These are phyloP conservation scores for Sebastes hopkinsi DNA, from an alignment of 2,797 vertebrate genomes.

Conservation along the genomic window DNA sequence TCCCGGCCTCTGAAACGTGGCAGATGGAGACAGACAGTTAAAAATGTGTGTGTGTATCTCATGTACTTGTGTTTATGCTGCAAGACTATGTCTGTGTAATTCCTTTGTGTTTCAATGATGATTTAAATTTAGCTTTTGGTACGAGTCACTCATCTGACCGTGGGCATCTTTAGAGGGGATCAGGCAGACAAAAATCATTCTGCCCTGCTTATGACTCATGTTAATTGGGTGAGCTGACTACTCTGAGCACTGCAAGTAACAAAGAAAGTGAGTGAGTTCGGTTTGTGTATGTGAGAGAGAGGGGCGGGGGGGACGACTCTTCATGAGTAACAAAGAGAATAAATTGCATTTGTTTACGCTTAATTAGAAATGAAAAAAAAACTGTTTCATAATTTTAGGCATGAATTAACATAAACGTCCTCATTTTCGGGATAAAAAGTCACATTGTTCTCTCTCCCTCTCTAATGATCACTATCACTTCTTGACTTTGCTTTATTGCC, in stretches of 20 bases:
- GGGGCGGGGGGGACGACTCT: neutral
- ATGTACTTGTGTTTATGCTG: neutral
- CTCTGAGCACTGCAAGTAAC: constrained; percentile 4
- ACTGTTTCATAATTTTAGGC: constrained; percentile 7
- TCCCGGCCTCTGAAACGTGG: no score
- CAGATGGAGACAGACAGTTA: neutral
- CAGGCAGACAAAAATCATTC: constrained; percentile 10
- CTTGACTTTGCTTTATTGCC: neutral
- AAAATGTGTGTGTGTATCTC: neutral
- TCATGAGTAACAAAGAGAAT: constrained; percentile 19
- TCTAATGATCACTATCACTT: neutral
- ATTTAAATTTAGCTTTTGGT: constrained; percentile 9
- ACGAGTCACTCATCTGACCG: neutral
- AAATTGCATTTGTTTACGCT: constrained; percentile 10
- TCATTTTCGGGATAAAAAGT: constrained; percentile 12
- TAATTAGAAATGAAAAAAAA: constrained; percentile 27
- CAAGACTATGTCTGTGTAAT: neutral
- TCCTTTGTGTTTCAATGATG: neutral
- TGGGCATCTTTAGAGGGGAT: constrained; percentile 14
- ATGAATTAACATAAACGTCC: constrained; percentile 14
- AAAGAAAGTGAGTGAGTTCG: neutral
- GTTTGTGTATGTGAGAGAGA: neutral
- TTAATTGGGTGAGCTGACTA: constrained; percentile 17
- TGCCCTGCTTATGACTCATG: constrained; percentile 27
- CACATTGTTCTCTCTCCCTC: neutral